Evolutionary conservation across 1,140 invertebrate species (phyloP), one percentile per base, ranked within the genome.

Genomic region (Euwallacea fornicatus): DNA sequence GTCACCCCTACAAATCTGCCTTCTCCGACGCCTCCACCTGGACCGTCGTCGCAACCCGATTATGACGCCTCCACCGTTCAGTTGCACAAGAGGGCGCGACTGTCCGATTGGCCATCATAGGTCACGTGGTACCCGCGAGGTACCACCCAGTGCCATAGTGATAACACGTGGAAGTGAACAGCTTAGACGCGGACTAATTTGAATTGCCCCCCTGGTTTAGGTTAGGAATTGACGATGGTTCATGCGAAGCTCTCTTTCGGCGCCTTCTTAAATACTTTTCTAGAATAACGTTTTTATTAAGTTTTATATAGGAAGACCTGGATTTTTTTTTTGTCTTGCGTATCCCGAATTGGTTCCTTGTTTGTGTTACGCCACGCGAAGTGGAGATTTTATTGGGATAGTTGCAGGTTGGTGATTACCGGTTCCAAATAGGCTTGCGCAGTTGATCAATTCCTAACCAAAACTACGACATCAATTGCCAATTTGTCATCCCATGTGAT

Each of bases 31-130:
- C 78, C 84, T 83, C 78, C 84, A 83, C 78, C 60, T n/a, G 70
- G 81, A 60, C 82, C 71, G 6, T 84, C 85, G 61, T 80, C 79
- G 13, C 85, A 86, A 66, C 84, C 85, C 62, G 92, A 95, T 78
- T 94, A 94, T 80, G 93, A 94, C 80, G 10, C 62, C n/a, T 92
- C 94, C 80, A 2, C 55, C 7, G 90, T 90, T 62, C 90, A 91
- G 63, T 87, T 93, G 78, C 88, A 89, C 79, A 95, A 95, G 84
- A 87, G 91, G 79, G 87, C 91, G 72, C 88, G 93, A 80, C 89
- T 94, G 80, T 88, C 87, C 47, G 93, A 94, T 73, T 95, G 93
- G 93, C 87, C 91, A 79, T 92, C 92, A 88, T 94, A 93, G 87
- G 86, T 84, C 66, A 56, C 55, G 69, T 63, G 42, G 61, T 71